Conservation (phyloP, 1,140 invertebrate genomes). For the Procambarus clarkii region DNA sequence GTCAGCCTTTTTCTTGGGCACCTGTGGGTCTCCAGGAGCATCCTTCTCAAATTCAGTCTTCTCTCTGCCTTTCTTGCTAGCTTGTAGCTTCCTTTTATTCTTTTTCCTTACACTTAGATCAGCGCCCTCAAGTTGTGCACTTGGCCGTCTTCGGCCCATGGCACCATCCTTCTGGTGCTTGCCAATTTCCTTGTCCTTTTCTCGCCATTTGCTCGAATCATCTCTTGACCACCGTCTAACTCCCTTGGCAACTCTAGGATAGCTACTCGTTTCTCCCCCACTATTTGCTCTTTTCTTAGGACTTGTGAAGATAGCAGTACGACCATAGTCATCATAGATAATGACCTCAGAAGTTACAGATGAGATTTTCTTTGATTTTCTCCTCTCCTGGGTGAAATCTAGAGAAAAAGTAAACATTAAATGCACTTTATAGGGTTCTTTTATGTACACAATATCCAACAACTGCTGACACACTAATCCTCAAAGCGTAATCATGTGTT, state of each 20-base stretch:
- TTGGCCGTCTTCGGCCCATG: not conserved
- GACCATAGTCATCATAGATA: constrained; percentile 44
- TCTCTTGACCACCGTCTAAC: constrained; percentile 4
- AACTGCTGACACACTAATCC: no score
- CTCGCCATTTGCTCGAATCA: not conserved
- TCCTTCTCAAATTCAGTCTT: not conserved
- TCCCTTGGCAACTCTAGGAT: constrained; percentile 9
- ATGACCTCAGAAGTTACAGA: constrained; percentile 46
- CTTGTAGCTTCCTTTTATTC: not conserved
- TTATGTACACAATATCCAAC: not conserved
- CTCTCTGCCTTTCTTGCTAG: not conserved
- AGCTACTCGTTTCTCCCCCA: not conserved
- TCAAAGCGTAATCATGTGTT: no score
- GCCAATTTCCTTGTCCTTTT: constrained; percentile 20
- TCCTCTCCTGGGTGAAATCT: not conserved
- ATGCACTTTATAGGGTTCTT: not conserved
- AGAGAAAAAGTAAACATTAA: not conserved
- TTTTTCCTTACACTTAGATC: not conserved
- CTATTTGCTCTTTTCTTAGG: constrained; percentile 4
- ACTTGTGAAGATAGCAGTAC: constrained; percentile 55
- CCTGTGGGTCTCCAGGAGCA: not conserved
- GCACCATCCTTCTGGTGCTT: not conserved
- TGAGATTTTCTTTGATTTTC: not conserved
- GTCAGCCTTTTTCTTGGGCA: not conserved
- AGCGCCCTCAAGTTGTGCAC: not conserved